Conservation (phyloP, 2,888 invertebrate genomes). For the Diaperis boleti region DNA sequence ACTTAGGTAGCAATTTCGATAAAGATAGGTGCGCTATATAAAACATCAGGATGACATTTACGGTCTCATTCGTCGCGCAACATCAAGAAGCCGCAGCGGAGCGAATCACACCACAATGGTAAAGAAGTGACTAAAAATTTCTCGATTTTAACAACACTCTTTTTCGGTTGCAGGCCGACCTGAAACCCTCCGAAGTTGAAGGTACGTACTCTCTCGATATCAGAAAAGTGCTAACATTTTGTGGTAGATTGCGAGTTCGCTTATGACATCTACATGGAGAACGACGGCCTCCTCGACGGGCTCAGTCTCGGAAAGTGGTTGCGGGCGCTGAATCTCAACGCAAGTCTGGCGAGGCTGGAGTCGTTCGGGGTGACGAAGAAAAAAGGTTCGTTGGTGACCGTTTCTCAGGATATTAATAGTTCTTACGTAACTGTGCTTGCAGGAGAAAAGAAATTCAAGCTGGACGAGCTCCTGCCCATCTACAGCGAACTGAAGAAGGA, state of each 20-base stretch:
- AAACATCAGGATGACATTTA: conserved; percentile 52
- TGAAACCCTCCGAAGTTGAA: conserved; percentile 58
- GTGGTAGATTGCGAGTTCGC: conserved; percentile 54
- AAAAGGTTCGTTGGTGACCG: conserved; percentile 45
- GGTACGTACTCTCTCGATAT: conserved; percentile 52
- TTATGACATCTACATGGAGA: conserved; percentile 67
- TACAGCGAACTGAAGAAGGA: conserved; percentile 93
- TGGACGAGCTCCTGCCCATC: conserved; percentile 98
- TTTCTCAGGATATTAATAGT: background rate
- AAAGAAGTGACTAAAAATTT: conserved; percentile 19
- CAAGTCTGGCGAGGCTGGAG: conserved; percentile 90
- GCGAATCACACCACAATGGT: conserved; percentile 45
- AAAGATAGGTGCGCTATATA: conserved; percentile 57
- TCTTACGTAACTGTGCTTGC: background rate
- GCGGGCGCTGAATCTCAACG: conserved; percentile 93
- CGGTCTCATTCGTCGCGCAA: conserved; percentile 50
- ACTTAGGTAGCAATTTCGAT: conserved; percentile 55
- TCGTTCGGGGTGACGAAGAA: conserved; percentile 93
- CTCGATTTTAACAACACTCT: background rate
- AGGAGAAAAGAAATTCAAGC: conserved; percentile 88
- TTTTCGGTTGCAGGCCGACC: conserved; percentile 53
- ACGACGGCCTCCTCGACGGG: conserved; percentile 89
- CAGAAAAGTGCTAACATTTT: background rate
- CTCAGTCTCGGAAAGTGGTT: conserved; percentile 90
- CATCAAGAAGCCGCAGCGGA: conserved; percentile 41